A percentile compares a stretch with the other conserved stretches of the same genome.
Conservation (phyloP, 2,113 vertebrate genomes). For the Coryphaenoides rupestris region DNA sequence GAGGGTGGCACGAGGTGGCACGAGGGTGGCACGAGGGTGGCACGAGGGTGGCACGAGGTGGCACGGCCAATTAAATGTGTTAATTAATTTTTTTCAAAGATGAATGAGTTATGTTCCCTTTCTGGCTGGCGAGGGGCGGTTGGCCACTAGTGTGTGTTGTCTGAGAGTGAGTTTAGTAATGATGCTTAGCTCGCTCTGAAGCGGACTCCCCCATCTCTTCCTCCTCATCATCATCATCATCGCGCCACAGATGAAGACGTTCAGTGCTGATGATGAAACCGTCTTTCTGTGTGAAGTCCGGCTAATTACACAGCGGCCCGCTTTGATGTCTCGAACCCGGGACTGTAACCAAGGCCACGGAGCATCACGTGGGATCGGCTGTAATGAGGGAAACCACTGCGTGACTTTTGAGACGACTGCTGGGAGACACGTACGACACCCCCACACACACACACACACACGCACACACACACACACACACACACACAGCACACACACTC, state of each 20-base stretch:
- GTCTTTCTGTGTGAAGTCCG: constrained; percentile 47
- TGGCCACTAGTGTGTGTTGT: too few species aligned
- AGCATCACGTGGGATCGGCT: constrained; percentile 63
- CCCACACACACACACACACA: constrained; percentile 41
- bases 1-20: too few species aligned
- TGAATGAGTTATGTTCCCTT: too few species aligned
- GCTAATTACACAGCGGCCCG: constrained; percentile 61
- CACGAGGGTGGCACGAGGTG: too few species aligned
- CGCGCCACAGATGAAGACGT: constrained; percentile 57
- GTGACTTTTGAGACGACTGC: constrained; percentile 71
- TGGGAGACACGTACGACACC: constrained; percentile 35
- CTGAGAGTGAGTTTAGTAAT: too few species aligned
- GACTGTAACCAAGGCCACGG: constrained; percentile 52
- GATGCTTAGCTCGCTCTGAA: too few species aligned
- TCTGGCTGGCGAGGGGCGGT: too few species aligned
- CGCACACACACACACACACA: constrained; percentile 25
- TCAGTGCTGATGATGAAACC: constrained; percentile 64
- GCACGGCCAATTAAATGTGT: too few species aligned
- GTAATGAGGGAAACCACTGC: constrained; percentile 69
- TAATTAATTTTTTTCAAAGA: too few species aligned
- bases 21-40: too few species aligned
- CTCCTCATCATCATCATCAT: too few species aligned
- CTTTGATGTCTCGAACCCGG: constrained; percentile 63
- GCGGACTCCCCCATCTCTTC: neutral
- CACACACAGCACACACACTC: too few species aligned